phyloP scores from a whole-genome alignment of 2,113 vertebrate genomes.

The Mellivora capensis region DNA sequence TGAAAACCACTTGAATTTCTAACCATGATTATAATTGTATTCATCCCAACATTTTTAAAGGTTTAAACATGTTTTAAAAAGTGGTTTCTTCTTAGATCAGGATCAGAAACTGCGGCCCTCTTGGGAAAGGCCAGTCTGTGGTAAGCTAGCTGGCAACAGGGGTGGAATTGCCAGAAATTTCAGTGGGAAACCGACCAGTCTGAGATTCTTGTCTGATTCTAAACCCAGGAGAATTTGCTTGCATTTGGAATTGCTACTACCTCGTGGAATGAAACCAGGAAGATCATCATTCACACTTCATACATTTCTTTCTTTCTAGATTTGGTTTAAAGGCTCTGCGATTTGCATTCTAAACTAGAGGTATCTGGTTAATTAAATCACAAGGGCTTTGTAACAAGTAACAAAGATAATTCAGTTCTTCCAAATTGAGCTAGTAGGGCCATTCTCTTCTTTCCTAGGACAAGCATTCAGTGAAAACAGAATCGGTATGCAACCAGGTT shows the following conservation, averaged over 20 bases:
- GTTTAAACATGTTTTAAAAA: slow-evolving; percentile 45
- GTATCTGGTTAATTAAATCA: neutral
- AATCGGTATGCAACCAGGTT: neutral
- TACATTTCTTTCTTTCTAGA: neutral
- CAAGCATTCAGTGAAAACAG: neutral
- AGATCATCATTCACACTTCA: neutral
- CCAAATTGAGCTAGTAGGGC: neutral
- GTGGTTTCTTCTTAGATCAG: slow-evolving; percentile 4
- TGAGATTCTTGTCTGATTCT: neutral
- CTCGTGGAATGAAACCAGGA: neutral
- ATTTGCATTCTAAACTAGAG: neutral
- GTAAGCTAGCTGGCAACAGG: neutral
- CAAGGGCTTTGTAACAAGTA: neutral
- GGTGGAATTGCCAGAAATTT: neutral
- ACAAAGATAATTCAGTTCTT: neutral
- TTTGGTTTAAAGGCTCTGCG: neutral
- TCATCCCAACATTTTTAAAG: slow-evolving; percentile 37
- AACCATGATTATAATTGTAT: neutral
- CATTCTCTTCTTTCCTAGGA: neutral
- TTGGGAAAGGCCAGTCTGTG: neutral
- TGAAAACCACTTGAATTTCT: slow-evolving; percentile 53
- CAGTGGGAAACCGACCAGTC: neutral
- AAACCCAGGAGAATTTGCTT: neutral
- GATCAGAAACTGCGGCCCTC: neutral
- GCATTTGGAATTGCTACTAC: neutral